Percentiles rank a stretch among this genome's conserved stretches.
These are phyloP conservation scores for Pseudeuparius sepicola DNA, from an alignment of 2,888 invertebrate species.

Conservation along the genomic window DNA sequence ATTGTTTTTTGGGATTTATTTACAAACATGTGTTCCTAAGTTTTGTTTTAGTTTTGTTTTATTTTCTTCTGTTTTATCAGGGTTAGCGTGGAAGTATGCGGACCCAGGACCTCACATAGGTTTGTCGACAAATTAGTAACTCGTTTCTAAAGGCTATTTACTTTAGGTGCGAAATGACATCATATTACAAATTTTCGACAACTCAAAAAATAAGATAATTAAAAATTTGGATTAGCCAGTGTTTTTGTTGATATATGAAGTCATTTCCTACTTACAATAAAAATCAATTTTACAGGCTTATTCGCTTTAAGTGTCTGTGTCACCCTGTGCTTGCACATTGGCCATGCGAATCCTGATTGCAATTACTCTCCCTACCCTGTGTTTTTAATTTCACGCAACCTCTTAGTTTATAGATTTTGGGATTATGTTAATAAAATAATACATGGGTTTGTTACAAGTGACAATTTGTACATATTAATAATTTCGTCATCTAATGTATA, in stretches of 20 bases:
- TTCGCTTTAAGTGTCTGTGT: constrained; percentile 26
- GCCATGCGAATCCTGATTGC: constrained; percentile 17
- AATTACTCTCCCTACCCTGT: constrained; percentile 3
- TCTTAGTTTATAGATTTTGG: constrained; percentile 1
- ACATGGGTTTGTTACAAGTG: too few relatives aligned
- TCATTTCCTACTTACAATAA: constrained; percentile 8
- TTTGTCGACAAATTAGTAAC: too few relatives aligned
- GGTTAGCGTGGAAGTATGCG: constrained; percentile 58
- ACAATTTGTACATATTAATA: too few relatives aligned
- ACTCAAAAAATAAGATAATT: too few relatives aligned
- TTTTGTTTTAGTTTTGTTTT: constrained; percentile 15
- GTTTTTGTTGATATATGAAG: constrained; percentile 9
- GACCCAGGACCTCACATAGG: constrained; percentile 60
- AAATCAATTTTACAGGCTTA: constrained; percentile 26
- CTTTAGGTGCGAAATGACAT: too few relatives aligned
- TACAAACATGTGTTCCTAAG: neutral
- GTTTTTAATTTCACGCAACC: neutral
- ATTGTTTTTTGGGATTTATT: neutral
- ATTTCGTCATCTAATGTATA: too few relatives aligned
- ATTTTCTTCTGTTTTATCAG: constrained; percentile 37
- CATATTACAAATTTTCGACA: too few relatives aligned
- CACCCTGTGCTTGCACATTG: constrained; percentile 30
- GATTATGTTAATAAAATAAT: too few relatives aligned
- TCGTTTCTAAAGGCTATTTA: too few relatives aligned
- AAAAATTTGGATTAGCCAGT: too few relatives aligned